These are phyloP conservation scores for Agrilus mali DNA, from an alignment of 2,888 invertebrate genomes.

Conservation along the genomic window DNA sequence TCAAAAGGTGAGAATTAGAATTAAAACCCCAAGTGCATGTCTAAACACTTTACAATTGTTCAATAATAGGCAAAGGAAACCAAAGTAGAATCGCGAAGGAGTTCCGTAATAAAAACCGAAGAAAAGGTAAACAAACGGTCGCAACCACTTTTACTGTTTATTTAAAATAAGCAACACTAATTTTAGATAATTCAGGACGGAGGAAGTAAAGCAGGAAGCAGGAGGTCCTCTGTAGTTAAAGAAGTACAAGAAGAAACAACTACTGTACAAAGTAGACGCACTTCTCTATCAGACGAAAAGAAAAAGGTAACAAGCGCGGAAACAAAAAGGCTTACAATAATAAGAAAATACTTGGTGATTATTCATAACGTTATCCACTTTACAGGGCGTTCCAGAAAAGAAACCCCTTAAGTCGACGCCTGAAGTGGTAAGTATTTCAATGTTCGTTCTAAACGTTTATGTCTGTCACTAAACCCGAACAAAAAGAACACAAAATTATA, in stretches of 20 bases:
- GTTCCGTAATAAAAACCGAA: constrained; percentile 29
- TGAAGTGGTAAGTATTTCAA: constrained; percentile 26
- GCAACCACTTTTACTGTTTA: too few species aligned
- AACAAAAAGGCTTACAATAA: too few species aligned
- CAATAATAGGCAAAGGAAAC: constrained; percentile 26
- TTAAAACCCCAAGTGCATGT: constrained; percentile 4
- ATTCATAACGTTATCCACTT: constrained; percentile 3
- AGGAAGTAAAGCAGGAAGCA: constrained; percentile 26
- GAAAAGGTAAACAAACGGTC: constrained; percentile 22
- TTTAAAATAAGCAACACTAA: background rate
- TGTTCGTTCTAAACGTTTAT: background rate
- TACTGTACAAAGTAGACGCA: constrained; percentile 36
- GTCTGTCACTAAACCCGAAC: background rate
- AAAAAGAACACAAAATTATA: background rate
- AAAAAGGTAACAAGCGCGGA: constrained; percentile 29
- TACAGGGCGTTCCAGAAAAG: constrained; percentile 19
- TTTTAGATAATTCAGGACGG: constrained; percentile 28
- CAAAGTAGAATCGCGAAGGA: constrained; percentile 30
- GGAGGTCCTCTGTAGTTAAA: constrained; percentile 31
- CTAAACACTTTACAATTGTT: constrained; percentile 5
- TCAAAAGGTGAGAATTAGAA: constrained; percentile 24
- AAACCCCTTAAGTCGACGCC: constrained; percentile 26
- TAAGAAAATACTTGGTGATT: background rate
- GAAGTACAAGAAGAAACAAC: constrained; percentile 32
- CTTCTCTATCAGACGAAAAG: constrained; percentile 34